Conservation (phyloP, 2,113 vertebrate genomes). For the Mustela nigripes region DNA sequence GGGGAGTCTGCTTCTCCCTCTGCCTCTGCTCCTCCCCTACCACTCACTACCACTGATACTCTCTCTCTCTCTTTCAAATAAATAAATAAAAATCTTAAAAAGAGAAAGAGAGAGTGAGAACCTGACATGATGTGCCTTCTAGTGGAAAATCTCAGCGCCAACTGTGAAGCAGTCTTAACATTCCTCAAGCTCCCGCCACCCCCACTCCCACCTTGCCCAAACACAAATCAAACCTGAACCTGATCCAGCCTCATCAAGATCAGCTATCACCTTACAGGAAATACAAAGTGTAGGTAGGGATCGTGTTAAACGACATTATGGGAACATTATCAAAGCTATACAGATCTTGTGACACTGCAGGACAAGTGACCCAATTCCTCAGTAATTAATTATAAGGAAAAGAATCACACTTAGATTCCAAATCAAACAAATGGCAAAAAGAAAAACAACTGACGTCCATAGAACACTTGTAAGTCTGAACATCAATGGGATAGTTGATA, state of each 20-base stretch:
- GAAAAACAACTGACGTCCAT: neutral
- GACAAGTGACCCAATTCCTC: neutral
- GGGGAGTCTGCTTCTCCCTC: neutral
- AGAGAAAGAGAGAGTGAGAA: neutral
- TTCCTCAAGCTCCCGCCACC: rapidly evolving
- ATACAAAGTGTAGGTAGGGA: neutral
- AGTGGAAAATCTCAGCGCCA: neutral
- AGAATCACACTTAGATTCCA: neutral
- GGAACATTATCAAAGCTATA: neutral
- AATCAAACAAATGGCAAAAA: slow-evolving; percentile 20
- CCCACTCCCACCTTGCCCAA: rapidly evolving
- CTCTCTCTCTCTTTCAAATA: neutral
- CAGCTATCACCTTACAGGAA: neutral
- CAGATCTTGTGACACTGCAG: neutral
- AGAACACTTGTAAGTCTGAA: neutral
- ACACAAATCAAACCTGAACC: neutral
- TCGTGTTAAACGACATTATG: neutral
- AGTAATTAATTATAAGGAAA: slow-evolving; percentile 29
- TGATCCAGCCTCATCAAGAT: neutral
- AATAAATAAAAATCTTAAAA: neutral
- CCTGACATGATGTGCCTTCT: neutral
- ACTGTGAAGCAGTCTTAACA: neutral
- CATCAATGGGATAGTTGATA: neutral
- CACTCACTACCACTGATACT: neutral
- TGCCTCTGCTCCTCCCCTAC: neutral